A percentile compares a stretch with the other conserved stretches of the same genome.
Evolutionary conservation across 2,888 invertebrate species (phyloP).

Genomic region (Polia nebulosa): DNA sequence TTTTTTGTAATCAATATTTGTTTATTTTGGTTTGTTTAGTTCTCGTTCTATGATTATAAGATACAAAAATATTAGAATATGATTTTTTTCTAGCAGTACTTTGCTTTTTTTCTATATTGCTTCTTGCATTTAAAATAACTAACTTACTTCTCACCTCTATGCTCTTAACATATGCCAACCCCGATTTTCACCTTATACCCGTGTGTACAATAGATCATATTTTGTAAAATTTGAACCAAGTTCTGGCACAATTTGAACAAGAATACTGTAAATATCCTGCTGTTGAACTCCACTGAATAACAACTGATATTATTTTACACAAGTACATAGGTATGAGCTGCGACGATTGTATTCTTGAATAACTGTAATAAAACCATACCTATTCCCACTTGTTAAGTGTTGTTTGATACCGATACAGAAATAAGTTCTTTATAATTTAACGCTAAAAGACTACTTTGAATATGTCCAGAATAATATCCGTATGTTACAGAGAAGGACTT

Average conservation of each 20-base stretch:
- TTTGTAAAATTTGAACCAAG: slow-evolving; percentile 67
- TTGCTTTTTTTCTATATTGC: too few species aligned
- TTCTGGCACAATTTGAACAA: slow-evolving; percentile 59
- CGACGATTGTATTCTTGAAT: slow-evolving; percentile 35
- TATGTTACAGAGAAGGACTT: not conserved
- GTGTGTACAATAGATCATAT: slow-evolving; percentile 67
- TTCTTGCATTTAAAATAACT: too few species aligned
- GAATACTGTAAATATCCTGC: slow-evolving; percentile 36
- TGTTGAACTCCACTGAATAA: slow-evolving; percentile 32
- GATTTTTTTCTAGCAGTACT: too few species aligned
- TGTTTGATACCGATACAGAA: not conserved
- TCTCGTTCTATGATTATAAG: too few species aligned
- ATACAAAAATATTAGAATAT: too few species aligned
- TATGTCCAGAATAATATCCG: not conserved
- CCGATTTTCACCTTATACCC: slow-evolving; percentile 35
- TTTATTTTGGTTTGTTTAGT: too few species aligned
- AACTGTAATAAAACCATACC: not conserved
- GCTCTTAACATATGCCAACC: slow-evolving; percentile 17
- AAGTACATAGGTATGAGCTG: too few species aligned
- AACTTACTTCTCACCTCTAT: not conserved
- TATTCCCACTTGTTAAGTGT: not conserved
- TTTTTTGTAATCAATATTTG: too few species aligned
- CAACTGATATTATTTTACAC: slow-evolving; percentile 40
- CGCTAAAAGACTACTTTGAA: not conserved
- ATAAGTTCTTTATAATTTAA: not conserved